Evolutionary conservation across 2,888 invertebrate species (phyloP).

Genomic region (Orthonevra nobilis): DNA sequence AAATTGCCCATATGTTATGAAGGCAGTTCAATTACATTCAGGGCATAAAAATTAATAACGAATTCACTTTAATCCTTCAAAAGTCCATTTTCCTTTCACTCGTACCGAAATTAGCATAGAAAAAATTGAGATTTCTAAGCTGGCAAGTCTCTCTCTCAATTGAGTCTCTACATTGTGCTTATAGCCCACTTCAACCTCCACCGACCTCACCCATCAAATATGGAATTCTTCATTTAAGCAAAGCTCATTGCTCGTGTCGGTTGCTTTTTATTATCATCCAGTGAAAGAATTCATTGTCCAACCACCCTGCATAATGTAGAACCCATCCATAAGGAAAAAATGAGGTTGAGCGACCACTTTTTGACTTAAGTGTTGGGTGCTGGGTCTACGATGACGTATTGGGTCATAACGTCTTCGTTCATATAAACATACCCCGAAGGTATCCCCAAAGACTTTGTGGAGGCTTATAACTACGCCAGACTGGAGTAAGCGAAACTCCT

Average conservation of each 20-base stretch:
- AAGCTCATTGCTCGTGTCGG: slow-evolving; percentile 30
- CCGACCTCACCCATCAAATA: slow-evolving; percentile 18
- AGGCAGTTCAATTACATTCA: no score
- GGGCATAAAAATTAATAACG: no score
- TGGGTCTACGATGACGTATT: slow-evolving; percentile 36
- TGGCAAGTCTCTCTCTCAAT: no score
- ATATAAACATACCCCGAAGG: background rate
- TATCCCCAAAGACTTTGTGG: slow-evolving; percentile 40
- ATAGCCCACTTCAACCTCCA: no score
- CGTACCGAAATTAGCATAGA: no score
- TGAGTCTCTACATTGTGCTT: slow-evolving; percentile 4
- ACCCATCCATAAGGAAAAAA: slow-evolving; percentile 8
- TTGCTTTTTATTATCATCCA: slow-evolving; percentile 19
- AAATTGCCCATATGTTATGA: no score
- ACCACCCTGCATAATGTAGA: background rate
- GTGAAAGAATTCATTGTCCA: slow-evolving; percentile 18
- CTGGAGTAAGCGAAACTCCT: background rate
- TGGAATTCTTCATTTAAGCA: slow-evolving; percentile 14
- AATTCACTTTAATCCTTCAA: no score
- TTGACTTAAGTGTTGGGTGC: background rate
- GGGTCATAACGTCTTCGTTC: slow-evolving; percentile 14
- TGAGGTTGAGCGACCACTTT: slow-evolving; percentile 19
- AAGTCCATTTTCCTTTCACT: no score
- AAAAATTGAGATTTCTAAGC: no score
- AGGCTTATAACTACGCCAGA: slow-evolving; percentile 33